Evolutionary conservation across 1,140 invertebrate species (phyloP).

Genomic region (Marisa cornuarietis): DNA sequence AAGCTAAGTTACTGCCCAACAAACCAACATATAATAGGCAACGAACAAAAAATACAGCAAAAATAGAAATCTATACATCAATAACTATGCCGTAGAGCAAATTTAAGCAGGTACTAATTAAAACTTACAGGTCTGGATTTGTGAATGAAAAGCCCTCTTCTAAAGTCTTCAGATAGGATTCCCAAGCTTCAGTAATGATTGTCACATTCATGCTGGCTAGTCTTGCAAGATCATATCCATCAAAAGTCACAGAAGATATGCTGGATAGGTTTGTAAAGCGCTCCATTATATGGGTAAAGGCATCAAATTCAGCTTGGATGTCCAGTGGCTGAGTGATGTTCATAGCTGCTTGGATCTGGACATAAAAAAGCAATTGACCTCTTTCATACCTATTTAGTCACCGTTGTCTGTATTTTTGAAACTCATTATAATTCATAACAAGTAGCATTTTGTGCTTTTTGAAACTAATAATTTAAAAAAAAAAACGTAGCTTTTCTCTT

Average conservation of each 20-base stretch:
- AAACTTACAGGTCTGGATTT: too few species aligned
- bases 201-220: conserved; percentile 4
- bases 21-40: too few species aligned
- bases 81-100: too few species aligned
- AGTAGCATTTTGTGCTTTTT: not conserved
- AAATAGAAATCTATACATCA: too few species aligned
- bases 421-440: not conserved
- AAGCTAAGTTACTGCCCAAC: too few species aligned
- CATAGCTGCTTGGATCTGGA: conserved; percentile 10
- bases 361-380: not conserved
- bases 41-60: too few species aligned
- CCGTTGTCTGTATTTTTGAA: not conserved
- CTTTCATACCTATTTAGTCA: not conserved
- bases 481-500: not conserved
- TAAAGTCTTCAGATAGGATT: not conserved
- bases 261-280: conserved; percentile 3
- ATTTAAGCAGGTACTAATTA: too few species aligned
- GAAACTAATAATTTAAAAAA: not conserved
- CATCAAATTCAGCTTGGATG: conserved; percentile 7
- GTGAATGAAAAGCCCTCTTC: not conserved
- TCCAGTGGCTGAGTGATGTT: conserved; percentile 6
- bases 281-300: not conserved
- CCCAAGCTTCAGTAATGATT: not conserved
- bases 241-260: conserved; percentile 21
- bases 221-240: conserved; percentile 9